Conservation (phyloP, 1,140 invertebrate genomes). For the Xylocopa sonorina region DNA sequence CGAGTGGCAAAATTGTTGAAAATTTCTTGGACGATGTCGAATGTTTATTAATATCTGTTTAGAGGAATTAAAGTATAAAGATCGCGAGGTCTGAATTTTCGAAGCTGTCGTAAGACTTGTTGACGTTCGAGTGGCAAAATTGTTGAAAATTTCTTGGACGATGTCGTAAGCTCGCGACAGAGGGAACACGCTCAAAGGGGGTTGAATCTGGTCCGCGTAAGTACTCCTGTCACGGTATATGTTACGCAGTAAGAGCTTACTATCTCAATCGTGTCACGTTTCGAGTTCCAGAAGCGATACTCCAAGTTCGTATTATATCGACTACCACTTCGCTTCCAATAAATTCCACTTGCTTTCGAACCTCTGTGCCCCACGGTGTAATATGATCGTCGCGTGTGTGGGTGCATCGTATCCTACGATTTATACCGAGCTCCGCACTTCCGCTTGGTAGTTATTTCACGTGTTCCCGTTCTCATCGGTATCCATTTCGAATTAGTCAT, state of each 20-base stretch:
- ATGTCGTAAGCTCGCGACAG: neutral
- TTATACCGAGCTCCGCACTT: neutral
- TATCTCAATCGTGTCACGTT: conserved; percentile 35
- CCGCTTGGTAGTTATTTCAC: neutral
- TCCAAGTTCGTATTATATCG: conserved; percentile 28
- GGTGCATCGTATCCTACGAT: neutral
- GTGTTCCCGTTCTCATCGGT: neutral
- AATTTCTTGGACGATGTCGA: no score
- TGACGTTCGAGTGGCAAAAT: no score
- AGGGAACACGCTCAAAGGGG: neutral
- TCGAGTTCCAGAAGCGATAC: conserved; percentile 22
- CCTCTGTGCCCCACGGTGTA: neutral
- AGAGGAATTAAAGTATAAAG: no score
- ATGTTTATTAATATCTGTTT: no score
- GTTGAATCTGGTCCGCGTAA: conserved; percentile 3
- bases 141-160: neutral
- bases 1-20: no score
- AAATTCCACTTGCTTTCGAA: conserved; percentile 14
- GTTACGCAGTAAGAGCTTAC: conserved; percentile 15
- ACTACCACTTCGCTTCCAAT: conserved; percentile 30
- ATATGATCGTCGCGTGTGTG: neutral
- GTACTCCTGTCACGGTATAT: neutral
- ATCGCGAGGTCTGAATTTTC: no score
- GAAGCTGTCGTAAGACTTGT: no score
- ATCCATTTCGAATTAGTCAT: neutral